Conservation (phyloP, 1,140 invertebrate species). For the Lepidurus packardi region DNA sequence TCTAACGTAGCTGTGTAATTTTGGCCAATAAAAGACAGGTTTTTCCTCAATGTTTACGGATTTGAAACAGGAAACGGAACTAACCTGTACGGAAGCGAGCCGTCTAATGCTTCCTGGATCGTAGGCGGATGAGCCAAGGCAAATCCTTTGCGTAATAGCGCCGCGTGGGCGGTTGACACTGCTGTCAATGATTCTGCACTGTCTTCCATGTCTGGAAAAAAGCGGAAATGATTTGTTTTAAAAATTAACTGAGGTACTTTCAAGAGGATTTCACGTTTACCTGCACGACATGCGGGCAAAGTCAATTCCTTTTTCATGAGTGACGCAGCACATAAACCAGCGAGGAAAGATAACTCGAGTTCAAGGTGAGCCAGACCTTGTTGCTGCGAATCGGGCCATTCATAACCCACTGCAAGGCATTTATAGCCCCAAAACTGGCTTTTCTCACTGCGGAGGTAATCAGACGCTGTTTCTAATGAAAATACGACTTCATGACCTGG, state of each 20-base stretch:
- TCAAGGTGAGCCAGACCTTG: slow-evolving; percentile 68
- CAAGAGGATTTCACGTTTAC: slow-evolving; percentile 41
- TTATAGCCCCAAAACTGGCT: slow-evolving; percentile 81
- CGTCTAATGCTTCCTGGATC: slow-evolving; percentile 83
- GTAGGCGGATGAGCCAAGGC: slow-evolving; percentile 78
- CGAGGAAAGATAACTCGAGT: slow-evolving; percentile 82
- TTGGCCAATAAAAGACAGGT: neutral
- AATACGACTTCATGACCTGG: slow-evolving; percentile 88
- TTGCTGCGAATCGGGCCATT: slow-evolving; percentile 56
- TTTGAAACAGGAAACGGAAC: slow-evolving; percentile 42
- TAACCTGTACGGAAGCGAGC: slow-evolving; percentile 77
- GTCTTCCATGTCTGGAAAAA: neutral
- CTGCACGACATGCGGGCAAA: slow-evolving; percentile 55
- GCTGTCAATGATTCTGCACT: slow-evolving; percentile 8
- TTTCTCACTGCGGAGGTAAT: slow-evolving; percentile 89
- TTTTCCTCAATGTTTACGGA: slow-evolving; percentile 32
- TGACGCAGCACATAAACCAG: slow-evolving; percentile 81
- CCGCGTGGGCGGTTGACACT: slow-evolving; percentile 56
- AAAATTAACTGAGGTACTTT: slow-evolving; percentile 41
- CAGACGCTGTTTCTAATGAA: slow-evolving; percentile 88
- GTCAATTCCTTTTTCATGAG: slow-evolving; percentile 79
- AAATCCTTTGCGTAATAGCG: slow-evolving; percentile 79
- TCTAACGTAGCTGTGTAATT: neutral
- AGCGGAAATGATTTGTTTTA: no score
- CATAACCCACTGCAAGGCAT: slow-evolving; percentile 85